phyloP scores from a whole-genome alignment of 2,888 invertebrate genomes.

The Idaea dimidiata region DNA sequence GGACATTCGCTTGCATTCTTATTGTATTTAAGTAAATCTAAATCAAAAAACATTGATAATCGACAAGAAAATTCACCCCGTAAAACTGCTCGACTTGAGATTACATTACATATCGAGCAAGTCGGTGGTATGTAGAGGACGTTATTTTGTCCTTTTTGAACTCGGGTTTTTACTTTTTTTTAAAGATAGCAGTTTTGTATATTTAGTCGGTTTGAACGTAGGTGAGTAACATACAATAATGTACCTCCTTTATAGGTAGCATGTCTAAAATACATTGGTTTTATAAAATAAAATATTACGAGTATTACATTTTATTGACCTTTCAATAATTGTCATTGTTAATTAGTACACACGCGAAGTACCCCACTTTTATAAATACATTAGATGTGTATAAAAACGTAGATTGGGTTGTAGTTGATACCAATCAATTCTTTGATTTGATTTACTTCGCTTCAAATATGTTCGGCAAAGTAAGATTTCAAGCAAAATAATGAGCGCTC shows the following conservation, averaged over 20 bases:
- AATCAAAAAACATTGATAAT: too few species aligned
- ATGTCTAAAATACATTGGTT: not conserved
- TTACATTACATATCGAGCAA: too few species aligned
- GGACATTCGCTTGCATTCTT: too few species aligned
- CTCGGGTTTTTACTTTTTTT: too few species aligned
- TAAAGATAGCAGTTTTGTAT: too few species aligned
- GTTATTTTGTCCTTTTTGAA: too few species aligned
- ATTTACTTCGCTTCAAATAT: constrained; percentile 31
- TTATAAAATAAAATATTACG: not conserved
- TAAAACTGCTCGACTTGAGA: too few species aligned
- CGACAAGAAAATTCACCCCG: too few species aligned
- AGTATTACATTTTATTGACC: not conserved
- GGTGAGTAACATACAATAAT: too few species aligned
- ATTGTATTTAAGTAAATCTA: too few species aligned
- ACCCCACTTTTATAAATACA: not conserved
- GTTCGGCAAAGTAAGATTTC: constrained; percentile 51
- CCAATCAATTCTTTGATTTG: not conserved
- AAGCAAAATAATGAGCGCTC: constrained; percentile 46
- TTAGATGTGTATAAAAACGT: not conserved
- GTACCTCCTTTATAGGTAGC: not conserved
- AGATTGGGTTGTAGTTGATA: not conserved
- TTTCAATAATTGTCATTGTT: not conserved
- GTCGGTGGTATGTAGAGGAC: too few species aligned
- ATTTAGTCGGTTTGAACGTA: too few species aligned
- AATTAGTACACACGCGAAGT: not conserved